These are phyloP conservation scores for Trematomus loennbergii DNA, from an alignment of 2,113 vertebrate species.

Conservation along the genomic window DNA sequence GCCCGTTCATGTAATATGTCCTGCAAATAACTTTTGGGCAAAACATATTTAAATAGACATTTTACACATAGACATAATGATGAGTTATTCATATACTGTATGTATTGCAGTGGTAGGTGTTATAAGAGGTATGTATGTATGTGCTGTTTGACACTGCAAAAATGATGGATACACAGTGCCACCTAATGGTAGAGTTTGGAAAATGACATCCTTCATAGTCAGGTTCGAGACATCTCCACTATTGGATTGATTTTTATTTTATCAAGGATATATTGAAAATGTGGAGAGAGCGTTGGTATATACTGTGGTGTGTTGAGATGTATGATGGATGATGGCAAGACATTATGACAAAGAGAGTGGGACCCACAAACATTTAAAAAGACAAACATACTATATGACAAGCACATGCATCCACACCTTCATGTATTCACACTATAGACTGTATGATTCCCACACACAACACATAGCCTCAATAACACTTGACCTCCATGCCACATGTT, in stretches of 20 bases:
- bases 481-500: too few relatives aligned
- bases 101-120: neutral
- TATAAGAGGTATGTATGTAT: neutral
- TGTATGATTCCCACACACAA: neutral
- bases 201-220: neutral
- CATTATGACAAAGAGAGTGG: too few relatives aligned
- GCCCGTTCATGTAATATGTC: slow-evolving; percentile 1
- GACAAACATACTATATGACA: too few relatives aligned
- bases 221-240: neutral
- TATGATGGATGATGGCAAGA: too few relatives aligned
- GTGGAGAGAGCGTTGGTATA: too few relatives aligned
- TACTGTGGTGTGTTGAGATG: too few relatives aligned
- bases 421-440: too few relatives aligned
- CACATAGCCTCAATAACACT: too few relatives aligned
- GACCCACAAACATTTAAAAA: too few relatives aligned
- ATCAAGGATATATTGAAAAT: too few relatives aligned
- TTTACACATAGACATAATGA: neutral
- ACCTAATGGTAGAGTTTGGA: slow-evolving; percentile 61
- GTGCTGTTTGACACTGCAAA: neutral
- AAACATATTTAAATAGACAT: neutral
- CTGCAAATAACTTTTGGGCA: neutral
- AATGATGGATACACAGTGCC: slow-evolving; percentile 67
- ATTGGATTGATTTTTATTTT: too few relatives aligned
- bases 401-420: too few relatives aligned
- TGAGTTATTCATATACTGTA: neutral